Evolutionary conservation across 2,113 vertebrate genomes (phyloP).

Genomic region (Mungos mungo): DNA sequence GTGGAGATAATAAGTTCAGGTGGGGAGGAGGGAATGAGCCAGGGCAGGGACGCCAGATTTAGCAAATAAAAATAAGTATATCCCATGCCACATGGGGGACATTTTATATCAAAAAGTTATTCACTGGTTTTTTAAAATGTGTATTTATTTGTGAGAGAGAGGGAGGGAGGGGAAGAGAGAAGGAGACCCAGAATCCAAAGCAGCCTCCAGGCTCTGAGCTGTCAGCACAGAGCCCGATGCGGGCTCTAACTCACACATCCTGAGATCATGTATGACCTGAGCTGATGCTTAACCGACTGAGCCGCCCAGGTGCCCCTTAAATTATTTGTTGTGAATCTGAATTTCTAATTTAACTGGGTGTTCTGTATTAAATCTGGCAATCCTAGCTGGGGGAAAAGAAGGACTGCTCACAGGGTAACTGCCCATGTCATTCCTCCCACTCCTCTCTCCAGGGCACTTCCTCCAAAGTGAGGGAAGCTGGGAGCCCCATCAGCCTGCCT

Average conservation of each 20-base stretch:
- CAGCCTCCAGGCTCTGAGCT: no score
- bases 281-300: no score
- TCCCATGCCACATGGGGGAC: not conserved
- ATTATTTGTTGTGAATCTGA: not conserved
- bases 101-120: not conserved
- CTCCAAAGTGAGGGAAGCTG: not conserved
- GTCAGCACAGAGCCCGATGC: no score
- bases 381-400: not conserved
- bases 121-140: not conserved
- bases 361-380: not conserved
- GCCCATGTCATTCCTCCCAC: not conserved
- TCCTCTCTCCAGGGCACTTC: not conserved
- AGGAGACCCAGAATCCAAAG: no score
- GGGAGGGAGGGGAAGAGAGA: no score
- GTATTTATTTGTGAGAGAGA: no score
- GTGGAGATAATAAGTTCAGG: no score
- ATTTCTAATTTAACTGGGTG: not conserved
- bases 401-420: not conserved
- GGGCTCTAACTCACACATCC: rapidly evolving
- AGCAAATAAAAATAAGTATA: not conserved
- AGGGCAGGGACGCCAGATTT: not conserved
- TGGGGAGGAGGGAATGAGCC: not conserved
- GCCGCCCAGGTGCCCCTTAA: no score
- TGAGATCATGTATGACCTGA: no score
- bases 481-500: not conserved